Conservation (phyloP, 1,140 invertebrate genomes). For the Panulirus ornatus region DNA sequence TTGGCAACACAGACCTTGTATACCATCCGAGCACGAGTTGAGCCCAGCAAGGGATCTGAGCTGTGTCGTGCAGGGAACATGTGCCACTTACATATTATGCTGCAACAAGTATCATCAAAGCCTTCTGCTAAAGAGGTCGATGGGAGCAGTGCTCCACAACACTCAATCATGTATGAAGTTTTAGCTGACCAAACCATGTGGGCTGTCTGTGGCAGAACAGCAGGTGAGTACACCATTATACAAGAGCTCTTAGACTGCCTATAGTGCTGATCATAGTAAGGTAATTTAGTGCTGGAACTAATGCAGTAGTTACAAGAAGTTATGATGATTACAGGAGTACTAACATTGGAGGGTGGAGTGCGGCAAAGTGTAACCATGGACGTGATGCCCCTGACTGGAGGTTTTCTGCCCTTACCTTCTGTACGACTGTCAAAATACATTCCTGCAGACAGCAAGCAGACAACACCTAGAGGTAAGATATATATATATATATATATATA, state of each 20-base stretch:
- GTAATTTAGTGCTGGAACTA: no score
- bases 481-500: no score
- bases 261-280: no score
- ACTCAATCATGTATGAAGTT: constrained; percentile 94
- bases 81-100: constrained; percentile 89
- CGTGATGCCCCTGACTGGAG: constrained; percentile 93
- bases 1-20: constrained; percentile 85
- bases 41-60: constrained; percentile 89
- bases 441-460: constrained; percentile 82
- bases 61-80: constrained; percentile 93
- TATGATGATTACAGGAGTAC: constrained; percentile 83
- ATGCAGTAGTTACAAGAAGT: neutral
- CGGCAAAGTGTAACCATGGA: constrained; percentile 89
- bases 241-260: no score
- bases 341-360: constrained; percentile 85
- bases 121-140: neutral
- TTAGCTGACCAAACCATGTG: constrained; percentile 93
- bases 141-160: neutral
- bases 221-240: constrained; percentile 82
- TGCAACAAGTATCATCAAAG: constrained; percentile 78
- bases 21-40: constrained; percentile 88
- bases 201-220: constrained; percentile 93
- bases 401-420: constrained; percentile 91
- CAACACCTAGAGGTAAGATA: constrained; percentile 62
- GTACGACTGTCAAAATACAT: constrained; percentile 95